A percentile compares a stretch with the other conserved stretches of the same genome.
Evolutionary conservation across 1,140 invertebrate genomes (phyloP).

Genomic region (Alviniconcha marisindica): DNA sequence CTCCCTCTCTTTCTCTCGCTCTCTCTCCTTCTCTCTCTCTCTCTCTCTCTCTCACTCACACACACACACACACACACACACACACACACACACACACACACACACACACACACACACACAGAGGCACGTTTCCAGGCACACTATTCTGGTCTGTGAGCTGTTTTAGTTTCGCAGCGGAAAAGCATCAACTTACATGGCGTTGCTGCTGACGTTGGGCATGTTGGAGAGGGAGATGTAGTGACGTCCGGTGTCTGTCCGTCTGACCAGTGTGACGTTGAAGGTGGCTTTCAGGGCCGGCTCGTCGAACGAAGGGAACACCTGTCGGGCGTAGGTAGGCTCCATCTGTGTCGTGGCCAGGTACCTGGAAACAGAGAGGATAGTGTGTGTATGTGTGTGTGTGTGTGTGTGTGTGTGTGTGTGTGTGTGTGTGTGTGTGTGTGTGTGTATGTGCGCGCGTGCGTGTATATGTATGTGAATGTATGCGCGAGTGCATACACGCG

Average conservation of each 20-base stretch:
- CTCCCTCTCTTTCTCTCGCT: no score
- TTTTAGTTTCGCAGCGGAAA: background rate
- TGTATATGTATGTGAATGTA: no score
- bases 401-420: background rate
- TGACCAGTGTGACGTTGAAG: constrained; percentile 85
- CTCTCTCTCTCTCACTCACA: no score
- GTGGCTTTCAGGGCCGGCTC: constrained; percentile 92
- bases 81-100: no score
- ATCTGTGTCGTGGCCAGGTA: constrained; percentile 59
- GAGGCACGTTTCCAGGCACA: no score
- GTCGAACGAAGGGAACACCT: constrained; percentile 95
- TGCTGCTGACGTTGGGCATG: constrained; percentile 78
- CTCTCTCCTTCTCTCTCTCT: no score
- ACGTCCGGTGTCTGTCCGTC: constrained; percentile 76
- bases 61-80: no score
- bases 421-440: constrained; percentile 3
- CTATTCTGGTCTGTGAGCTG: no score
- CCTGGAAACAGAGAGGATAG: constrained; percentile 23
- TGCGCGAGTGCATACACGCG: background rate
- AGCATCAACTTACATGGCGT: background rate
- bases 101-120: no score
- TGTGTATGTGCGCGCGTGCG: background rate
- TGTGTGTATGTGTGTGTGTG: no score
- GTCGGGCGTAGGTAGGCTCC: constrained; percentile 58
- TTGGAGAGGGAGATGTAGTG: constrained; percentile 86